A percentile compares a stretch with the other conserved stretches of the same genome.
These are phyloP conservation scores for Brachionus paranguensis DNA, from an alignment of 1,140 invertebrate genomes.

Conservation along the genomic window DNA sequence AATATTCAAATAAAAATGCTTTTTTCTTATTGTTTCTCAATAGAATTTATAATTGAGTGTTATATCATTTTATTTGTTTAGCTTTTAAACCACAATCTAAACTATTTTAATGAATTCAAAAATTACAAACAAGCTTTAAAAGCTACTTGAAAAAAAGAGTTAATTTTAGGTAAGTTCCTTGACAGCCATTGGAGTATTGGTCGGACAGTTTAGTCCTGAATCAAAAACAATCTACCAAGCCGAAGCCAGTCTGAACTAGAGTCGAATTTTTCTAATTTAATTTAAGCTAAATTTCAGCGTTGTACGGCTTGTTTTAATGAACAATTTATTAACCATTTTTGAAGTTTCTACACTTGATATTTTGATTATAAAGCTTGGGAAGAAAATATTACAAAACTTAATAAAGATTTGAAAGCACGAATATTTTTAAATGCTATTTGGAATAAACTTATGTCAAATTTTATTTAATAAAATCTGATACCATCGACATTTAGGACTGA, in stretches of 20 bases:
- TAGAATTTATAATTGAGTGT: neutral
- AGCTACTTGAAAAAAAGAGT: neutral
- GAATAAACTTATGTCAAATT: neutral
- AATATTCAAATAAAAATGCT: neutral
- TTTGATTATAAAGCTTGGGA: neutral
- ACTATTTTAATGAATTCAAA: neutral
- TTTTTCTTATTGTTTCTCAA: neutral
- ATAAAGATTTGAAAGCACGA: neutral
- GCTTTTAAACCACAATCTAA: neutral
- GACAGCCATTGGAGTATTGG: neutral
- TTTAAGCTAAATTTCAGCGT: neutral
- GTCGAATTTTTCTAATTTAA: neutral
- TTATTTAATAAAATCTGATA: neutral
- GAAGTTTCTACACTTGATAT: neutral
- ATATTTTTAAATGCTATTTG: neutral
- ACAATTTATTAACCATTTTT: neutral
- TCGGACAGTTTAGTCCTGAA: neutral
- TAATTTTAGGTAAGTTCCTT: neutral
- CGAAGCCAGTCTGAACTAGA: neutral
- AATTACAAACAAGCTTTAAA: neutral
- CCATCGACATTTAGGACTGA: neutral
- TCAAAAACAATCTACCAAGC: neutral
- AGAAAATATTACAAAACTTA: constrained; percentile 2
- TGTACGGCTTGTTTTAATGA: neutral
- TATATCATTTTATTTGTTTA: neutral